Percentiles rank a stretch among this genome's conserved stretches.
Conservation (phyloP, 2,113 vertebrate genomes). For the Neolamprologus ventralis region DNA sequence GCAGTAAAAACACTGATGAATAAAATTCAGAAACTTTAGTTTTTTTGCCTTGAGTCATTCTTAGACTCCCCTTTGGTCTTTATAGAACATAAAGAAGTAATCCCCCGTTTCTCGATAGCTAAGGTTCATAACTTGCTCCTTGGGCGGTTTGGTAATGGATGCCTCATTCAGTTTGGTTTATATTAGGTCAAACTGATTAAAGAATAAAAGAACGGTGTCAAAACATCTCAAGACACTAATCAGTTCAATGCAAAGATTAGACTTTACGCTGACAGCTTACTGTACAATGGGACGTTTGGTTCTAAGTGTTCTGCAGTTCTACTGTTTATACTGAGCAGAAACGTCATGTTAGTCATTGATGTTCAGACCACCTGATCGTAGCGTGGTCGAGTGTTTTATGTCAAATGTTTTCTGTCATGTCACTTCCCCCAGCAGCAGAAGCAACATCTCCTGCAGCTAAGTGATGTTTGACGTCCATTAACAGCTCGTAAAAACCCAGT, state of each 20-base stretch:
- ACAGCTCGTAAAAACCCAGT: conserved; percentile 39
- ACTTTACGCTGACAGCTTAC: neutral
- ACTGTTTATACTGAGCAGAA: neutral
- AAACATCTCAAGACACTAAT: neutral
- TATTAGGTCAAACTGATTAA: neutral
- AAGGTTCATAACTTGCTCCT: neutral
- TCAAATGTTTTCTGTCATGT: neutral
- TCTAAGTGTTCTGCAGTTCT: neutral
- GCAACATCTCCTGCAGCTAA: neutral
- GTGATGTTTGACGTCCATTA: conserved; percentile 25
- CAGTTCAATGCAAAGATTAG: neutral
- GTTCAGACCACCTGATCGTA: neutral
- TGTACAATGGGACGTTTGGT: neutral
- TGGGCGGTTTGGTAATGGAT: neutral
- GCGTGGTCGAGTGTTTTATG: neutral
- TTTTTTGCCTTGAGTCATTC: neutral
- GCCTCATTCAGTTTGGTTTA: neutral
- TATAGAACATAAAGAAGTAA: neutral
- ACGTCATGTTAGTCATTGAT: neutral
- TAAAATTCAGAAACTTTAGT: fast-evolving
- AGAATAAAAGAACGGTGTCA: neutral
- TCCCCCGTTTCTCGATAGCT: neutral
- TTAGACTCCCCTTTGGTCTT: neutral
- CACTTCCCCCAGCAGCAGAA: neutral
- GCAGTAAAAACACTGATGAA: neutral